Conservation (phyloP, 1,140 invertebrate genomes). For the Drosophila eugracilis region DNA sequence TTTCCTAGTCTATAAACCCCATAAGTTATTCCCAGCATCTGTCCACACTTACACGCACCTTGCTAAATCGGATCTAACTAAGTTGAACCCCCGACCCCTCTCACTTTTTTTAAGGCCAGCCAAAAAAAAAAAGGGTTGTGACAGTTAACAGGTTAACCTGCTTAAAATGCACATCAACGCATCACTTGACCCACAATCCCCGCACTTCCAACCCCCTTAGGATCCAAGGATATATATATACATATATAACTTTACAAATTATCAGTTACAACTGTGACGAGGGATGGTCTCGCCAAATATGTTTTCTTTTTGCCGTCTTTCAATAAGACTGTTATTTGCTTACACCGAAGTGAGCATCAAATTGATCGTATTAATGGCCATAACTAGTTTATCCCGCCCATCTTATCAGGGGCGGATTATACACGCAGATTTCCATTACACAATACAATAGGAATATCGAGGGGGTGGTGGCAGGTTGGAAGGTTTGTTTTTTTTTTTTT, state of each 20-base stretch:
- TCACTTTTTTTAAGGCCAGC: too few relatives aligned
- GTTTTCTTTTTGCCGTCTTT: conserved; percentile 44
- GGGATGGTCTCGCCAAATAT: conserved; percentile 31
- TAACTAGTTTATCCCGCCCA: conserved; percentile 85
- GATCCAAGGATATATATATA: conserved; percentile 13
- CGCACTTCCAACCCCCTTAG: conserved; percentile 5
- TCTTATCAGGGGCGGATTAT: conserved; percentile 80
- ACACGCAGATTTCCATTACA: conserved; percentile 83
- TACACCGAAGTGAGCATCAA: conserved; percentile 82
- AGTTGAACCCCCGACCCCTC: conserved; percentile 7
- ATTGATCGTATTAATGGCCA: conserved; percentile 85
- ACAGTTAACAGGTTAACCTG: conserved; percentile 77
- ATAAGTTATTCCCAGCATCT: conserved; percentile 4
- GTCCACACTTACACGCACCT: conserved; percentile 17
- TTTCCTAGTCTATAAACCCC: neutral
- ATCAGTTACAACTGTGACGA: conserved; percentile 67
- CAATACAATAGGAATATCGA: conserved; percentile 6
- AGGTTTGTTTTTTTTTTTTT: too few relatives aligned
- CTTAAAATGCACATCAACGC: conserved; percentile 80
- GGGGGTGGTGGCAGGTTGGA: conserved; percentile 6
- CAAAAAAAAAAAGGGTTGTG: conserved; percentile 34
- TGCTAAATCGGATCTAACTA: conserved; percentile 17
- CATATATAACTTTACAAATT: conserved; percentile 77
- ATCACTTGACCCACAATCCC: conserved; percentile 60
- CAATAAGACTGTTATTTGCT: conserved; percentile 82